Conservation (phyloP, 1,140 invertebrate genomes). For the Monochamus saltuarius region DNA sequence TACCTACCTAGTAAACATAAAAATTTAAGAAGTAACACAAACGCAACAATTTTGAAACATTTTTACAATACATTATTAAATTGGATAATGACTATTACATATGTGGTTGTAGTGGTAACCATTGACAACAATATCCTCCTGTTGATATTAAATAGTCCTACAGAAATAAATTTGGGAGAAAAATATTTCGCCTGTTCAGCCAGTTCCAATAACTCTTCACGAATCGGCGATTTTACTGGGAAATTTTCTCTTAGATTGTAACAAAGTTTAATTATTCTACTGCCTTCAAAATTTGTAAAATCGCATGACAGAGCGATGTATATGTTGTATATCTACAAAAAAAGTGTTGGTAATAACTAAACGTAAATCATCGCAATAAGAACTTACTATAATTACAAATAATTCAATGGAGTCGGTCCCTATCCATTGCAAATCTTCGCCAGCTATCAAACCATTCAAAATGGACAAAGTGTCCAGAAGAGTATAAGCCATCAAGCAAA, state of each 20-base stretch:
- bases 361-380: not conserved
- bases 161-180: not conserved
- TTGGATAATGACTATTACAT: conserved; percentile 11
- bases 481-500: not conserved
- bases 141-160: conserved; percentile 6
- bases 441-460: not conserved
- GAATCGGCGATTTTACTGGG: not conserved
- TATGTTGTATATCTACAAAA: conserved; percentile 2
- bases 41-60: too few relatives aligned
- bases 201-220: conserved; percentile 3
- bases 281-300: conserved; percentile 1
- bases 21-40: too few relatives aligned
- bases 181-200: conserved; percentile 2
- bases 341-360: not conserved
- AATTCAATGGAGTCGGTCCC: not conserved
- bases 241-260: conserved; percentile 2
- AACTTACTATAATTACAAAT: not conserved
- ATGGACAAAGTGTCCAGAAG: not conserved
- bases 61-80: conserved; percentile 5
- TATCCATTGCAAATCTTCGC: not conserved
- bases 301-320: conserved; percentile 2
- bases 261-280: not conserved
- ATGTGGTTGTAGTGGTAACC: not conserved
- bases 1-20: too few relatives aligned
- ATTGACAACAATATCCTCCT: not conserved